Conservation (phyloP, 2,113 vertebrate species). For the Corythoichthys intestinalis region DNA sequence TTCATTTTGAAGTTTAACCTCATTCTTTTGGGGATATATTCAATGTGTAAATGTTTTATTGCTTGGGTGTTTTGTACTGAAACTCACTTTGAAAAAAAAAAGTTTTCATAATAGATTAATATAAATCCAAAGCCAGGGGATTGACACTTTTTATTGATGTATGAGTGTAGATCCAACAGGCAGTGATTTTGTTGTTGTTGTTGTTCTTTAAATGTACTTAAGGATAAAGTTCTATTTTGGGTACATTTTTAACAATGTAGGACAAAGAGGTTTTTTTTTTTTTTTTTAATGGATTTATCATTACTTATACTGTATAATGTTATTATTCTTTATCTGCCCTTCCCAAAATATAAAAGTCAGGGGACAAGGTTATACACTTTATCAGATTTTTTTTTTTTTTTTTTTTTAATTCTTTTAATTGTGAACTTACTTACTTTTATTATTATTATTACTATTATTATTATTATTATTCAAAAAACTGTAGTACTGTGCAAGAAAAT, state of each 20-base stretch:
- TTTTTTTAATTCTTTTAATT: neutral
- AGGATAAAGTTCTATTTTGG: too few relatives aligned
- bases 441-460: too few relatives aligned
- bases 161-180: neutral
- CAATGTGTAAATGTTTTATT: too few relatives aligned
- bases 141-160: too few relatives aligned
- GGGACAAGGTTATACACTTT: neutral
- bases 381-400: neutral
- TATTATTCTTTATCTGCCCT: neutral
- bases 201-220: too few relatives aligned
- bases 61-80: too few relatives aligned
- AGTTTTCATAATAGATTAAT: too few relatives aligned
- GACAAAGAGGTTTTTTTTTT: neutral
- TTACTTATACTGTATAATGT: neutral
- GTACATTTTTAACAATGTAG: too few relatives aligned
- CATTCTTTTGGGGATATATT: neutral
- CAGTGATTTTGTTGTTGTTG: neutral
- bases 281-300: neutral
- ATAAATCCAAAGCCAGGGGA: too few relatives aligned
- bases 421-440: neutral
- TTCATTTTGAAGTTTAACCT: neutral
- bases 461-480: neutral
- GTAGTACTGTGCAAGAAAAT: slow-evolving; percentile 2
- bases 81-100: too few relatives aligned
- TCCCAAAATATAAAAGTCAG: neutral